Base-by-base conservation (phyloP, 2,888 invertebrate genomes). In the Encarsia formosa region DNA sequence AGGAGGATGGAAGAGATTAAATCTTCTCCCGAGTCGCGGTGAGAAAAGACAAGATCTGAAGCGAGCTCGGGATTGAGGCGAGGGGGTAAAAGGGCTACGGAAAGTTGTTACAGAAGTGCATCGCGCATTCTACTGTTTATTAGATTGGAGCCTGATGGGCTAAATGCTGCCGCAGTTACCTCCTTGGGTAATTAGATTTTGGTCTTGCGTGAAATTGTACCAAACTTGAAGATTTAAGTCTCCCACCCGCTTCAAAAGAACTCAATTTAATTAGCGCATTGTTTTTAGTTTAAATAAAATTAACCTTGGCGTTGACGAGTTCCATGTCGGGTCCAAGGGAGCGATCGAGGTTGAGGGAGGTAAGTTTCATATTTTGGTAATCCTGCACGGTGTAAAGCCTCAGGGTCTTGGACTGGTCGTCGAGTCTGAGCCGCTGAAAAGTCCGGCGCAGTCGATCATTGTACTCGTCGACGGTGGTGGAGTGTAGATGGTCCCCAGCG, bases 331-430 rank as follows among this genome's bases (percentile, higher is more conserved):
- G 51, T 15, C 29, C 46, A 9, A 52, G 51, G n/a, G 51, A 52
- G 18, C 51, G 35, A 20, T 52, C 51, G 18, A 52, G 41, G 16
- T 22, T 34, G n/a, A 16, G 19, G 11, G 42, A 24, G 15, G 22
- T 20, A 6, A 24, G 35, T 8, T 42, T 18, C 8, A 43, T 29
- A 4, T 18, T 22, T 19, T n/a, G 35, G 51, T 67, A 67, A 35
- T 68, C 67, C 47, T 61, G 58, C 39, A 68, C 61, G 32, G 60
- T 63, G 47, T 67, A 69, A 13, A 67, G 66, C 32, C 59, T 54
- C 48, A 65, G 4, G 52, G 39, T 13, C 43, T 38, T n/a, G 22
- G 32, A 48, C 45, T 43, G 49, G 24, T 44, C 38, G 48, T 40
- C 52, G 55, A 50, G 9, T 19, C 19, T 15, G 16, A n/a, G 31